Evolutionary conservation across 2,797 vertebrate species (phyloP).

Genomic region (Poeciliopsis turneri): DNA sequence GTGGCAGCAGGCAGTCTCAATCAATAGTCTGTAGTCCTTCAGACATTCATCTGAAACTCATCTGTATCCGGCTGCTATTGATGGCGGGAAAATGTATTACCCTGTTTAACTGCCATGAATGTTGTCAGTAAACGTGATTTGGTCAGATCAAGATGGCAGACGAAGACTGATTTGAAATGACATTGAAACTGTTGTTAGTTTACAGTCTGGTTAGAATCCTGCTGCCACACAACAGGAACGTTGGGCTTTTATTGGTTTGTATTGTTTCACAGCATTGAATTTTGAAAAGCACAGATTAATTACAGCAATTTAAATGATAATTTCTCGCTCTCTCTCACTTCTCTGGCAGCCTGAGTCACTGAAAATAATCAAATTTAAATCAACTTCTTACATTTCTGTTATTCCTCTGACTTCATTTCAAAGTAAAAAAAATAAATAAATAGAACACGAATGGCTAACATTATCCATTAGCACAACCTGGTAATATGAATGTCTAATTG

Average conservation of each 20-base stretch:
- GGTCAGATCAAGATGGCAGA: not conserved
- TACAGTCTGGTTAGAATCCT: not conserved
- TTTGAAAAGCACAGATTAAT: not conserved
- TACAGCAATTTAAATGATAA: not conserved
- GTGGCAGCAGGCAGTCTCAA: conserved; percentile 6
- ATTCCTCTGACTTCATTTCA: not conserved
- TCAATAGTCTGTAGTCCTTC: conserved; percentile 19
- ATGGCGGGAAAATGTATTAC: not conserved
- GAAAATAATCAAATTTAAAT: not conserved
- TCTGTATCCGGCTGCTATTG: not conserved
- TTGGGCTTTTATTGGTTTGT: not conserved
- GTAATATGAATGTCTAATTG: not conserved
- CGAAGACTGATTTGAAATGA: not conserved
- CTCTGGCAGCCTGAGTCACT: not conserved
- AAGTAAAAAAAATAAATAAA: not conserved
- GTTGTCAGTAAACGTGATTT: not conserved
- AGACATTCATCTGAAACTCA: conserved; percentile 5
- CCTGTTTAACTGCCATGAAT: not conserved
- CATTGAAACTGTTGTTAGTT: not conserved
- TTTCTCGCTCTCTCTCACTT: not conserved
- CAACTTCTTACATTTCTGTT: not conserved
- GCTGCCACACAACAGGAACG: not conserved
- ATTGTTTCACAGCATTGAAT: not conserved
- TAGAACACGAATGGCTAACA: not conserved
- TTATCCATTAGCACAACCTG: not conserved